A percentile compares a stretch with the other conserved stretches of the same genome.
phyloP scores from a whole-genome alignment of 64 coral and sea anemone species.

The Montipora sp. region DNA sequence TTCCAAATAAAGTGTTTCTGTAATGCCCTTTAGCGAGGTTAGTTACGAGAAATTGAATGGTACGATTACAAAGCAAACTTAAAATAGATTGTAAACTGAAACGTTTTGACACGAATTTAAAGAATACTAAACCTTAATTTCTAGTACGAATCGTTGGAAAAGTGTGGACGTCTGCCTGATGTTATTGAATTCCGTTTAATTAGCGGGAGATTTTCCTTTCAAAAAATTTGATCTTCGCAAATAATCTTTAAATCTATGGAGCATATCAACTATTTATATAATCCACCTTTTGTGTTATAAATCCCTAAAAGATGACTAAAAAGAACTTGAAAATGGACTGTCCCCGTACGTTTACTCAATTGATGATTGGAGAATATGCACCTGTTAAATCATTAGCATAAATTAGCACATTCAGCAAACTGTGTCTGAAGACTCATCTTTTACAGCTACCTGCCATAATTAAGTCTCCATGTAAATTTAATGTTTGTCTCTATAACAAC shows the following conservation, averaged over 20 bases:
- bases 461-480: conserved; percentile 47
- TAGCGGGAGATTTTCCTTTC: background rate
- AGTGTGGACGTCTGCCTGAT: background rate
- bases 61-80: background rate
- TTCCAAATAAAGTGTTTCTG: too few species aligned
- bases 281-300: background rate
- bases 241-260: background rate
- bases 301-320: background rate
- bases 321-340: background rate
- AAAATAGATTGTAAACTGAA: background rate
- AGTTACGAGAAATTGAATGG: background rate
- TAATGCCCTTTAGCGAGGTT: background rate
- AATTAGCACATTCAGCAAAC: conserved; percentile 13
- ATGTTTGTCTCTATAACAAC: conserved; percentile 56
- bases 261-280: background rate
- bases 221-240: background rate
- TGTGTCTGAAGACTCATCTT: background rate
- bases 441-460: conserved; percentile 6
- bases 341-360: background rate
- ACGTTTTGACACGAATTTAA: background rate
- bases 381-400: conserved; percentile 27
- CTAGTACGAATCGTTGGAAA: background rate
- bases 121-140: background rate
- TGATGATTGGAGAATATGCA: background rate
- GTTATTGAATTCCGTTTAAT: background rate